phyloP scores from a whole-genome alignment of 1,140 invertebrate genomes.

The Diabrotica virgifera region DNA sequence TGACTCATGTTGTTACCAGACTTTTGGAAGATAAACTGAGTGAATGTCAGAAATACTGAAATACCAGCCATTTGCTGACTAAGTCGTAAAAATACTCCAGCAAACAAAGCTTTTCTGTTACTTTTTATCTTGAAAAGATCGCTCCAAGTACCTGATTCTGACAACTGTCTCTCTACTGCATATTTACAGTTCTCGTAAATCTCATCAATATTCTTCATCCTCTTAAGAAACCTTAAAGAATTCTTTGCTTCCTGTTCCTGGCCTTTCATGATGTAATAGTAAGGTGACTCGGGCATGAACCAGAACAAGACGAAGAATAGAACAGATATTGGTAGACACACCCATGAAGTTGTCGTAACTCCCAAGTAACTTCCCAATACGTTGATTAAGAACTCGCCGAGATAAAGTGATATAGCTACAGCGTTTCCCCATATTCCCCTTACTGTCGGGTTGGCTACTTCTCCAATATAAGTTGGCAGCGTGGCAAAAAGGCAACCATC shows the following conservation, averaged over 20 bases:
- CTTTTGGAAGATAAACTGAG: constrained; percentile 33
- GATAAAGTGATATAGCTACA: constrained; percentile 51
- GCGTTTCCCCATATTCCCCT: constrained; percentile 55
- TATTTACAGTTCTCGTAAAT: constrained; percentile 27
- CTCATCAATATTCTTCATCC: constrained; percentile 28
- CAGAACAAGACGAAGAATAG: constrained; percentile 14
- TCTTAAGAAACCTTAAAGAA: constrained; percentile 45
- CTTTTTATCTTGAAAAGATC: constrained; percentile 28
- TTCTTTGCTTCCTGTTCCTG: constrained; percentile 46
- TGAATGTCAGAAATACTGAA: constrained; percentile 26
- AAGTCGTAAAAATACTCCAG: constrained; percentile 19
- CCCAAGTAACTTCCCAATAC: constrained; percentile 39
- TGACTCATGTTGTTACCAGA: constrained; percentile 21
- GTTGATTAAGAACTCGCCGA: constrained; percentile 53
- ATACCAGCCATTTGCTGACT: constrained; percentile 34
- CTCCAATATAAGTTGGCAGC: constrained; percentile 59
- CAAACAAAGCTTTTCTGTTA: constrained; percentile 30
- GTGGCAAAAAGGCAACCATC: constrained; percentile 37
- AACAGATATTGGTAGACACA: constrained; percentile 14
- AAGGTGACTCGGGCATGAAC: constrained; percentile 43
- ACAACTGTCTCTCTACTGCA: constrained; percentile 32
- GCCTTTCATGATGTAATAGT: constrained; percentile 30
- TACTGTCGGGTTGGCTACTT: constrained; percentile 63
- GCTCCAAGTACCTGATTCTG: constrained; percentile 40
- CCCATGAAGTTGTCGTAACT: constrained; percentile 21